Evolutionary conservation across 2,797 vertebrate species (phyloP).

Genomic region (Acipenser oxyrinchus): DNA sequence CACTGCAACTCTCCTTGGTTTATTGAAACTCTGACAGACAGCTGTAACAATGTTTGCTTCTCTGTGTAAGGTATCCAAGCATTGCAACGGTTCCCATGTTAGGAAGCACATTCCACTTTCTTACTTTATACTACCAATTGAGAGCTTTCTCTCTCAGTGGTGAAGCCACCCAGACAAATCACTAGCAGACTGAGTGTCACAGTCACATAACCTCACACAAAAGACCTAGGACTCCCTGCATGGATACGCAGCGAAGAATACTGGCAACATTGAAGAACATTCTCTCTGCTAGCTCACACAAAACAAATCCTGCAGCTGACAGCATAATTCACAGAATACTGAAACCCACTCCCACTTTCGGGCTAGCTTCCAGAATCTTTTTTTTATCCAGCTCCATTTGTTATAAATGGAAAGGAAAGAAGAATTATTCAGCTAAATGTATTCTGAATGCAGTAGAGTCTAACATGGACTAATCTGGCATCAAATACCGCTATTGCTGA

Average conservation of each 20-base stretch:
- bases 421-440: conserved; percentile 39
- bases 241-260: conserved; percentile 32
- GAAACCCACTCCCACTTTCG: conserved; percentile 18
- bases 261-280: background rate
- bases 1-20: background rate
- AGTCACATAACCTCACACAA: conserved; percentile 31
- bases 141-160: conserved; percentile 22
- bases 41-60: background rate
- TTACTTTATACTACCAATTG: conserved; percentile 16
- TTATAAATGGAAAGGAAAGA: conserved; percentile 34
- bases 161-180: conserved; percentile 30
- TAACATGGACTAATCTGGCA: conserved; percentile 54
- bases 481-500: conserved; percentile 43
- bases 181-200: conserved; percentile 28
- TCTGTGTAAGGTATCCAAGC: background rate
- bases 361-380: conserved; percentile 25
- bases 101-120: conserved; percentile 7
- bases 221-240: conserved; percentile 24
- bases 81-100: background rate
- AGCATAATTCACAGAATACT: conserved; percentile 48
- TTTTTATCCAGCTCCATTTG: conserved; percentile 27
- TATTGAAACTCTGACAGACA: background rate
- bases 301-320: conserved; percentile 53
- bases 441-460: conserved; percentile 44
- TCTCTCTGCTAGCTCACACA: conserved; percentile 28